These are phyloP conservation scores for Dascyllus trimaculatus DNA, from an alignment of 2,113 vertebrate species.

Conservation along the genomic window DNA sequence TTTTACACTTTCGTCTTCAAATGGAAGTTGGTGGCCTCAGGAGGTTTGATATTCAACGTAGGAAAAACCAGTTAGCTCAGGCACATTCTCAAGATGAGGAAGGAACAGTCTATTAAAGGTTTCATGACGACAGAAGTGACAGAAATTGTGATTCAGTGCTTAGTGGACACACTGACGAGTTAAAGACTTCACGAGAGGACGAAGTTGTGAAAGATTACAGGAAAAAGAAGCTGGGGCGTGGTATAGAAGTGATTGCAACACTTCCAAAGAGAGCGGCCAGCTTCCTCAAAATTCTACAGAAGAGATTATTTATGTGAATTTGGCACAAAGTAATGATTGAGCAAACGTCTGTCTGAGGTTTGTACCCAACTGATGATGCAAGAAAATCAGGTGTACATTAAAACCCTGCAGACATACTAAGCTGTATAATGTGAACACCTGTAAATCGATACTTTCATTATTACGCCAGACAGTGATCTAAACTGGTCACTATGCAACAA, in stretches of 20 bases:
- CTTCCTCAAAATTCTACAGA: not conserved
- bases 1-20: not conserved
- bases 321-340: not conserved
- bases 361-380: not conserved
- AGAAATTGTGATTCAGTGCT: not conserved
- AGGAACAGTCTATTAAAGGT: not conserved
- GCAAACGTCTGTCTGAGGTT: not conserved
- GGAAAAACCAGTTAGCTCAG: not conserved
- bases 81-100: accelerated
- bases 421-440: too few species aligned
- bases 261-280: not conserved
- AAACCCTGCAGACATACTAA: too few species aligned
- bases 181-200: not conserved
- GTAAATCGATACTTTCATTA: too few species aligned
- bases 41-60: not conserved
- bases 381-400: too few species aligned
- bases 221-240: not conserved
- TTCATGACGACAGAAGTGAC: not conserved
- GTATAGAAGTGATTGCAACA: not conserved
- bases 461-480: too few species aligned
- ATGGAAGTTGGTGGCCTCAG: not conserved
- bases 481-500: too few species aligned
- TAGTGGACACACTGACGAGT: not conserved
- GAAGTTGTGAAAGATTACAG: constrained; percentile 12
- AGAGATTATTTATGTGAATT: not conserved